Base-by-base conservation (phyloP, 2,797 vertebrate genomes). In the Sebastes steindachneri region DNA sequence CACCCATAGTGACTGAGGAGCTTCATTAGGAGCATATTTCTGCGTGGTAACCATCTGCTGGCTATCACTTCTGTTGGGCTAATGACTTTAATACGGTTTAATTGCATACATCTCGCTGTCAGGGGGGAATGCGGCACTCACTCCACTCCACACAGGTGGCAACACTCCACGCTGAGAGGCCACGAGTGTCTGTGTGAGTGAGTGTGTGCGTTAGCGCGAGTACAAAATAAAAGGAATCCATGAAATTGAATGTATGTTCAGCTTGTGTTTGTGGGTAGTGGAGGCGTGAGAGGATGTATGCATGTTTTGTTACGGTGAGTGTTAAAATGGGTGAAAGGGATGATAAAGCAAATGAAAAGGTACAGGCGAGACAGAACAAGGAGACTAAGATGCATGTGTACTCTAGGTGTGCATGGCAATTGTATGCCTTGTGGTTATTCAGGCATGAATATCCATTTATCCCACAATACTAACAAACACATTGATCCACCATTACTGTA, bases 41-140 rank as follows among this genome's bases (percentile, higher is more conserved):
- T 83, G 82, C 41, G 14, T 37, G 55, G 83, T 86, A 87, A 88
- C 90, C 92, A 95, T 94, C 93, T 94, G 93, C 87, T 89, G 88
- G 92, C 86, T 85, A 92, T 93, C 89, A 85, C 87, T 89, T 91
- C 74, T 85, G 89, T 73, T 74, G 86, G 81, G 84, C 88, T 93
- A 92, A 93, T 86, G 88, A 93, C 91, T 91, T 91, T 92, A 93
- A 93, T 91, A 87, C 37, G 69, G 82, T 90, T 92, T 92, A 94
- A 94, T 94, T 88, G 87, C 89, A 92, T 80, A 88, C 86, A 90
- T 92, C 81, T 91, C 75, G 31, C 85, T 77, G 85, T 93, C 89
- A 73, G 88, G 82, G 84, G 81, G 85, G 79, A 68, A 69, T 3
- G 63, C 65, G n/a, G 73, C 73, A 57, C 75, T 76, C 72, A 25